A percentile compares a stretch with the other conserved stretches of the same genome.
These are phyloP conservation scores for Cantharis rustica DNA, from an alignment of 2,888 invertebrate genomes.

Conservation along the genomic window DNA sequence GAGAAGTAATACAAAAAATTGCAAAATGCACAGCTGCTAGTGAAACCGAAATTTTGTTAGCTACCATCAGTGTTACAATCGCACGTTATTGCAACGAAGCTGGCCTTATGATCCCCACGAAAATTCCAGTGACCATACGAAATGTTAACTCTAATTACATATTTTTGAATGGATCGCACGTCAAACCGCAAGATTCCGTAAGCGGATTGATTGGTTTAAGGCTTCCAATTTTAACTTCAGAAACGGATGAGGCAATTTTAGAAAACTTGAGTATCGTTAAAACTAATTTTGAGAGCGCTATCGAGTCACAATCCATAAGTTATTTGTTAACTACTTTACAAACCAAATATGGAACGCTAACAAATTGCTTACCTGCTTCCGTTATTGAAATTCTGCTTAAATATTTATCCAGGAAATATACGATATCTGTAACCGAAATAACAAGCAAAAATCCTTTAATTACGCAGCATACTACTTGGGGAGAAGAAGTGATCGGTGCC, in stretches of 20 bases:
- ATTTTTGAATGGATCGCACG: constrained; percentile 59
- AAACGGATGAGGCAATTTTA: constrained; percentile 43
- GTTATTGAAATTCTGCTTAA: constrained; percentile 63
- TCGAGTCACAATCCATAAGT: constrained; percentile 59
- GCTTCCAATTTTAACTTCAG: constrained; percentile 61
- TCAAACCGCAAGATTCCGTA: constrained; percentile 53
- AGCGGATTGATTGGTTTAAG: constrained; percentile 70
- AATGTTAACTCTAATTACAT: constrained; percentile 60
- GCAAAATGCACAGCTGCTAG: constrained; percentile 65
- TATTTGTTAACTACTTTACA: constrained; percentile 61
- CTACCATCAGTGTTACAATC: constrained; percentile 67
- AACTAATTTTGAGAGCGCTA: constrained; percentile 53
- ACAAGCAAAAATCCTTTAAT: constrained; percentile 52
- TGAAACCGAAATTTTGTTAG: constrained; percentile 67
- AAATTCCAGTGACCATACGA: constrained; percentile 67
- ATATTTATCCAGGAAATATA: constrained; percentile 68
- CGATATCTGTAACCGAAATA: constrained; percentile 69
- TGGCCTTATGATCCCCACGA: constrained; percentile 58
- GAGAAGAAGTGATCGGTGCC: constrained; percentile 66
- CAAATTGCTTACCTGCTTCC: constrained; percentile 66
- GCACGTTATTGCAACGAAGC: constrained; percentile 65
- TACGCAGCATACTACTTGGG: constrained; percentile 65
- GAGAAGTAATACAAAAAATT: constrained; percentile 62
- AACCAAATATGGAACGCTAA: constrained; percentile 63
- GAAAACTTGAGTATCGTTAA: constrained; percentile 53